Conservation (phyloP, 2,888 invertebrate genomes). For the Yponomeuta malinellus region DNA sequence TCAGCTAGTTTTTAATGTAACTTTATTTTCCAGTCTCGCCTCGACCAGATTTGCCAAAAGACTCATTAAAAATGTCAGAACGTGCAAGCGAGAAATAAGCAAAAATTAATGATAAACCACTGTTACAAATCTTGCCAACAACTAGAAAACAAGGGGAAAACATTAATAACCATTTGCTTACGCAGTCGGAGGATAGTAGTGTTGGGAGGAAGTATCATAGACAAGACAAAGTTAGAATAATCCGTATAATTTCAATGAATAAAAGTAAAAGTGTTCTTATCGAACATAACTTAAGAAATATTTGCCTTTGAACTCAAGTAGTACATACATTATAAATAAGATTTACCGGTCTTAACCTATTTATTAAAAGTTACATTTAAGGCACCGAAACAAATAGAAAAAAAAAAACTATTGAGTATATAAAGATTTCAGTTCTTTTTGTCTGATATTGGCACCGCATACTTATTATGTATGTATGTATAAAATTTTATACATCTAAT, state of each 20-base stretch:
- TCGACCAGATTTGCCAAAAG: too few relatives aligned
- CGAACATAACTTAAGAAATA: conserved; percentile 9
- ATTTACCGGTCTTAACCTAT: conserved; percentile 47
- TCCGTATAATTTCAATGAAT: conserved; percentile 12
- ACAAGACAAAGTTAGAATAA: conserved; percentile 9
- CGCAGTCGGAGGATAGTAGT: background rate
- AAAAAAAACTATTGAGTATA: conserved; percentile 43
- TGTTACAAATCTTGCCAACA: too few relatives aligned
- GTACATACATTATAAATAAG: conserved; percentile 33
- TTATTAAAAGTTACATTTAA: conserved; percentile 45
- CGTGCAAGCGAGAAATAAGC: too few relatives aligned
- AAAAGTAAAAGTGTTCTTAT: conserved; percentile 12
- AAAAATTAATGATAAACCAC: too few relatives aligned
- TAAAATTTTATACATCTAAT: conserved; percentile 15
- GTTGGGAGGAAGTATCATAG: background rate
- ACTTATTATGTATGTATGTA: conserved; percentile 15
- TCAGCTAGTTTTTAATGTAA: too few relatives aligned
- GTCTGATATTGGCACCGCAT: conserved; percentile 30
- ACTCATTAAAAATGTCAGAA: too few relatives aligned
- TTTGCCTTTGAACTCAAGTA: conserved; percentile 13
- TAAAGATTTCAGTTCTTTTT: conserved; percentile 34
- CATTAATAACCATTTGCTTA: too few relatives aligned
- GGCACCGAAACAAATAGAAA: conserved; percentile 47
- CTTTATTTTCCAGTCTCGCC: too few relatives aligned
- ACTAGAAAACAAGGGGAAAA: too few relatives aligned